Conservation (phyloP, 2,797 vertebrate genomes). For the Oophaga sylvatica region DNA sequence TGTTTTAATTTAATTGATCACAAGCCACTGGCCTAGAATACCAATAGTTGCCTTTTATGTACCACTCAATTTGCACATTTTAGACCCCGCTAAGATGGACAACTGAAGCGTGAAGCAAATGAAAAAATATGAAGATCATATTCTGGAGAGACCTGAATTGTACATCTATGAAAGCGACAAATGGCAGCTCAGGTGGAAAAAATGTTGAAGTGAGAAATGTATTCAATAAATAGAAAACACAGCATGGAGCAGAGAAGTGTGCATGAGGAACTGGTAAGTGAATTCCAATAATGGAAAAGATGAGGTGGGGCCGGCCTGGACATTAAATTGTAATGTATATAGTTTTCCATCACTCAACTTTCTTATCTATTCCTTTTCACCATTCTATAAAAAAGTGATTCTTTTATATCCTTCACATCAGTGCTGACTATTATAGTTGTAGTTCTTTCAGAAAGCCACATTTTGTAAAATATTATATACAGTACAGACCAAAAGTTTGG, state of each 20-base stretch:
- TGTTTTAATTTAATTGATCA: slow-evolving; percentile 87
- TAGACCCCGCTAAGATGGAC: slow-evolving; percentile 85
- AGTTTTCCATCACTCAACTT: neutral
- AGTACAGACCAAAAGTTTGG: no score
- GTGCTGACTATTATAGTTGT: neutral
- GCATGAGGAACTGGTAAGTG: slow-evolving; percentile 95
- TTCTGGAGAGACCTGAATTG: slow-evolving; percentile 81
- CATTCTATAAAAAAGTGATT: neutral
- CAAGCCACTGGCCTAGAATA: slow-evolving; percentile 82
- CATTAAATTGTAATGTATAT: slow-evolving; percentile 25
- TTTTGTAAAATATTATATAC: neutral
- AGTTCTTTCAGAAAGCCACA: neutral
- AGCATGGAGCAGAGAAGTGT: slow-evolving; percentile 96
- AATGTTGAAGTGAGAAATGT: slow-evolving; percentile 97
- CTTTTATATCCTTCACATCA: neutral
- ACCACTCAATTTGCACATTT: slow-evolving; percentile 93
- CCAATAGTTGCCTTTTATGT: slow-evolving; percentile 83
- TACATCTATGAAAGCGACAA: slow-evolving; percentile 93
- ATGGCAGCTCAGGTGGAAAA: slow-evolving; percentile 98
- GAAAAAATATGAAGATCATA: slow-evolving; percentile 85
- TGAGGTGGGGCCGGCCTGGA: slow-evolving; percentile 82
- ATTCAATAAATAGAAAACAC: slow-evolving; percentile 99
- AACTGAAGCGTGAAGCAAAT: slow-evolving; percentile 86
- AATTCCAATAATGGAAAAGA: slow-evolving; percentile 86
- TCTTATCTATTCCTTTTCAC: neutral